Percentiles rank a stretch among this genome's conserved stretches.
These are phyloP conservation scores for Lutjanus campechanus DNA, from an alignment of 2,797 vertebrate genomes.

Conservation along the genomic window DNA sequence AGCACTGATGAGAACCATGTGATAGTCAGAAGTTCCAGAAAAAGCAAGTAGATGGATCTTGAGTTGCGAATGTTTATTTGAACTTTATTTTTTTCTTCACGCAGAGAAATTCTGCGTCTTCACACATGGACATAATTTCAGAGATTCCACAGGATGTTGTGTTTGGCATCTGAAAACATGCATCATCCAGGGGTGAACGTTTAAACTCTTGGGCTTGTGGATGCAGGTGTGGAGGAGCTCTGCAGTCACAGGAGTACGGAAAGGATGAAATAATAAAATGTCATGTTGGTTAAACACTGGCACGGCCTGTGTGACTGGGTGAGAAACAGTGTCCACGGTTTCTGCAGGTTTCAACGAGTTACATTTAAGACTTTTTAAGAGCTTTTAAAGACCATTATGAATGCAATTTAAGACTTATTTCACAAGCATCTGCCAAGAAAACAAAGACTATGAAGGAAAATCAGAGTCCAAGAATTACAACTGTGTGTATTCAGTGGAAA, in stretches of 20 bases:
- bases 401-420: too few relatives aligned
- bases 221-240: conserved; percentile 49
- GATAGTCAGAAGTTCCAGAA: not conserved
- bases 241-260: conserved; percentile 11
- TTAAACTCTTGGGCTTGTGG: conserved; percentile 26
- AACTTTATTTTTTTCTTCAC: not conserved
- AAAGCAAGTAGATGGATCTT: not conserved
- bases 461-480: too few relatives aligned
- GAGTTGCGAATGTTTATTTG: not conserved
- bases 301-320: conserved; percentile 7
- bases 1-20: not conserved
- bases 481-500: too few relatives aligned
- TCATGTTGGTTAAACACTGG: conserved; percentile 2
- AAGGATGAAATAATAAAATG: conserved; percentile 22
- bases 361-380: too few relatives aligned
- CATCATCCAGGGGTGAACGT: conserved; percentile 31
- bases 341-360: too few relatives aligned
- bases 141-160: conserved; percentile 38
- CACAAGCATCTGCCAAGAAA: too few relatives aligned
- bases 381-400: too few relatives aligned
- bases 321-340: too few relatives aligned
- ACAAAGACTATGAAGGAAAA: too few relatives aligned
- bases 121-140: not conserved
- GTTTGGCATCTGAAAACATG: conserved; percentile 29
- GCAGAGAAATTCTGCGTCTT: not conserved